Evolutionary conservation across 2,888 invertebrate species (phyloP), one percentile per base, ranked within the genome.

Genomic region (Cheilosia pagana): DNA sequence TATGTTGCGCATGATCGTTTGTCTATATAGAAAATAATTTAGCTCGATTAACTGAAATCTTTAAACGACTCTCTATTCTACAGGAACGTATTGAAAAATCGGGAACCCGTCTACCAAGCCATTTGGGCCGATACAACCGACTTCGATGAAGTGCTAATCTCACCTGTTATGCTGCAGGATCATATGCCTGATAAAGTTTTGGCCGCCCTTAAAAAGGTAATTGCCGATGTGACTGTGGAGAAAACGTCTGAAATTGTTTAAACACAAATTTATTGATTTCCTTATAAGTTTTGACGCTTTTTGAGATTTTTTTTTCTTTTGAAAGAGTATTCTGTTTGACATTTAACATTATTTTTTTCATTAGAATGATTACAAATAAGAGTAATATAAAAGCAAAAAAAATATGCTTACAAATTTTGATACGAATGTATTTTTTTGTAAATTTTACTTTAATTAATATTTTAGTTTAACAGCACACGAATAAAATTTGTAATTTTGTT

Each of bases 121-220:
- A 93, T 97, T 21, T 97, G 96, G 97, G 96, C 96, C 0, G 95
- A 95, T 87, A 96, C 96, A 88, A 94, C 94, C 50, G 96, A 96
- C 90, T 97, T 97, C 90, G 96, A 96, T 90, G 96, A 97, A 92
- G 96, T 97, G 21, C 93, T 97, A 70, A 96, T 97, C 87, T 97
- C 97, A 28, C 97, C 97, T 0, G 96, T 96, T 63, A 97, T 97
- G 97, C 93, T 97, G 82, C 96, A 96, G 91, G 97, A 97, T 91
- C 97, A 97, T 91, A 97, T 97, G 97, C 97, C 97, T 35, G 96
- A 97, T 90, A 95, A 95, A 91, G 95, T 97, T 77, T 93, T 97
- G 88, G 95, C 95, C 86, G 97, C 96, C 31, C 93, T 97, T 86
- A 95, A 96, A 92, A 96, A 96, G 95, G 97, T 97, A 95, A 93